A percentile compares a stretch with the other conserved stretches of the same genome.
These are phyloP conservation scores for Margaritifera margaritifera DNA, from an alignment of 2,888 invertebrate genomes.

Conservation along the genomic window DNA sequence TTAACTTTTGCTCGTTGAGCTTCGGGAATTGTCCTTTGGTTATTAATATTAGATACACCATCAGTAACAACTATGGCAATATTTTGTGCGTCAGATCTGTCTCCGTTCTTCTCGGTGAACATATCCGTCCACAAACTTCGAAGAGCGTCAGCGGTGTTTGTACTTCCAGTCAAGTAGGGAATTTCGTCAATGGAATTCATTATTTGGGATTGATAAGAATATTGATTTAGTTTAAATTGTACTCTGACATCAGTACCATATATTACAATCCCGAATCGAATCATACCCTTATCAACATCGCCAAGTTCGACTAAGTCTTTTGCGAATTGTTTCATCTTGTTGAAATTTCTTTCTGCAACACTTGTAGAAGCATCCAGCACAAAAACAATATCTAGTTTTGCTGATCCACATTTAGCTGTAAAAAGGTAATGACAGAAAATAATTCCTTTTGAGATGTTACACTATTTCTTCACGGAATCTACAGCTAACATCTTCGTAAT, in stretches of 20 bases:
- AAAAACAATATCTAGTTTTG: slow-evolving; percentile 54
- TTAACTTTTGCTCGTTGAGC: slow-evolving; percentile 28
- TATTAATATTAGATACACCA: slow-evolving; percentile 57
- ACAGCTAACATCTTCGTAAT: too few species aligned
- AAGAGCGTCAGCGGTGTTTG: slow-evolving; percentile 56
- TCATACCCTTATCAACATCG: slow-evolving; percentile 35
- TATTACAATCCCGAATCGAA: slow-evolving; percentile 43
- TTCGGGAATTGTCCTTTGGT: slow-evolving; percentile 26
- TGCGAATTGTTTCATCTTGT: slow-evolving; percentile 49
- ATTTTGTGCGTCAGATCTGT: slow-evolving; percentile 47
- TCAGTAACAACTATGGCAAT: slow-evolving; percentile 53
- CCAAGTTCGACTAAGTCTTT: slow-evolving; percentile 44
- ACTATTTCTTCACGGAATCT: too few species aligned
- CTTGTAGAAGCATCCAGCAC: slow-evolving; percentile 59
- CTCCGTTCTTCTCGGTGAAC: slow-evolving; percentile 45
- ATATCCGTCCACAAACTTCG: slow-evolving; percentile 41
- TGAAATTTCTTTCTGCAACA: slow-evolving; percentile 54
- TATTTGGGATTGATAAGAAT: slow-evolving; percentile 35
- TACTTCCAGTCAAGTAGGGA: slow-evolving; percentile 46
- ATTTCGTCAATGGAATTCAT: slow-evolving; percentile 45
- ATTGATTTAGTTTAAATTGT: slow-evolving; percentile 52
- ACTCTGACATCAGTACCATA: slow-evolving; percentile 47
- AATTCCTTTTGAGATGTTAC: too few species aligned
- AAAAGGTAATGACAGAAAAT: too few species aligned
- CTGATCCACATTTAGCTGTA: too few species aligned